Percentiles rank a stretch among this genome's conserved stretches.
Conservation (phyloP, 2,113 vertebrate species). For the Pandion haliaetus region DNA sequence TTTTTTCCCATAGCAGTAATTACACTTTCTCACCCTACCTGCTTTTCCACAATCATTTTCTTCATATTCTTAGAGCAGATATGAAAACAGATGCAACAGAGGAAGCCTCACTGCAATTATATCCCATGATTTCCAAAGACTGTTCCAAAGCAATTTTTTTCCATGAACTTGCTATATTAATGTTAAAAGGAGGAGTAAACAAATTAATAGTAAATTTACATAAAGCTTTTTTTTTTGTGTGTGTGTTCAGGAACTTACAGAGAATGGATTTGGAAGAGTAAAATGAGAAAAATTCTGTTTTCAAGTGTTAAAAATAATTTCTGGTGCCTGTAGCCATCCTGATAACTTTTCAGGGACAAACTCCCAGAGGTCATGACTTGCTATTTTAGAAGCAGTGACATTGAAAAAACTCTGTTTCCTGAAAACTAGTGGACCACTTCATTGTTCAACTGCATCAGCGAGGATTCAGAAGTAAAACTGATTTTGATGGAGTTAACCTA, state of each 20-base stretch:
- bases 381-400: background rate
- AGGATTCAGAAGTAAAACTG: background rate
- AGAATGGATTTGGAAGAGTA: background rate
- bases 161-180: background rate
- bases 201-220: background rate
- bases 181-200: background rate
- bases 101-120: background rate
- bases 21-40: background rate
- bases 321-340: background rate
- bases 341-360: background rate
- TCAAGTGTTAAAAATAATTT: background rate
- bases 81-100: background rate
- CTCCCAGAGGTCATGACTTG: background rate
- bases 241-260: background rate
- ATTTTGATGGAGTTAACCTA: background rate
- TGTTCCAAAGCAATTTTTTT: background rate
- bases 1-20: background rate
- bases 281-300: background rate
- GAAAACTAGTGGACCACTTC: background rate
- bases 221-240: background rate
- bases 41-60: background rate
- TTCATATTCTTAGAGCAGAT: background rate
- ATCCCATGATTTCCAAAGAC: background rate
- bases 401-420: background rate
- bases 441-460: background rate